phyloP scores from a whole-genome alignment of 2,797 vertebrate species.

The Oryzias sinensis region DNA sequence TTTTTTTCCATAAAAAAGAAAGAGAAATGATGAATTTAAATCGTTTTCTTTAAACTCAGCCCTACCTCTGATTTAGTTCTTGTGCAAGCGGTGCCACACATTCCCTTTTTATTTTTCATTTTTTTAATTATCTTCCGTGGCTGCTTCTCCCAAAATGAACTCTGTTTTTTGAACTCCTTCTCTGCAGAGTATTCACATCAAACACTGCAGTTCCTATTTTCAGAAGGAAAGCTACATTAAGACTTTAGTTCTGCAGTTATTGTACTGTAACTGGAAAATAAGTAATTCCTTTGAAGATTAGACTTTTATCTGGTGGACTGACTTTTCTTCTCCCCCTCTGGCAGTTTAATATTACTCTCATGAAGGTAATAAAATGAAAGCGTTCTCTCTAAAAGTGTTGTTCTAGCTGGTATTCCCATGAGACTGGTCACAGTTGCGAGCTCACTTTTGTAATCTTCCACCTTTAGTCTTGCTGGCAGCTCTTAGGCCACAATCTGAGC shows the following conservation, averaged over 20 bases:
- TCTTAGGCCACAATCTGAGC: conserved; percentile 7
- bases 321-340: conserved; percentile 1
- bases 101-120: too few species aligned
- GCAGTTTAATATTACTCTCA: conserved; percentile 6
- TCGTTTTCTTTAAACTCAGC: too few species aligned
- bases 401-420: conserved; percentile 1
- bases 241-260: conserved; percentile 3
- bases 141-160: not conserved
- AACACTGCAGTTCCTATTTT: conserved; percentile 1
- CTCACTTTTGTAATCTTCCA: conserved; percentile 2
- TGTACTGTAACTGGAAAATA: conserved; percentile 1
- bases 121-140: too few species aligned
- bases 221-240: conserved; percentile 2
- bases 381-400: conserved; percentile 4
- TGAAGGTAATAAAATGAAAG: conserved; percentile 10
- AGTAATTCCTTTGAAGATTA: not conserved
- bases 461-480: not conserved
- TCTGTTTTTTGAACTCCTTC: not conserved
- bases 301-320: conserved; percentile 8
- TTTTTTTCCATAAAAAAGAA: too few species aligned
- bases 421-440: conserved; percentile 4
- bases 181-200: not conserved
- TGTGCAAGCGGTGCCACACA: too few species aligned
- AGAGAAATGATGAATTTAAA: too few species aligned
- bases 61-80: too few species aligned